A percentile compares a stretch with the other conserved stretches of the same genome.
Conservation (phyloP, 2,888 invertebrate genomes). For the Eupithecia insigniata region DNA sequence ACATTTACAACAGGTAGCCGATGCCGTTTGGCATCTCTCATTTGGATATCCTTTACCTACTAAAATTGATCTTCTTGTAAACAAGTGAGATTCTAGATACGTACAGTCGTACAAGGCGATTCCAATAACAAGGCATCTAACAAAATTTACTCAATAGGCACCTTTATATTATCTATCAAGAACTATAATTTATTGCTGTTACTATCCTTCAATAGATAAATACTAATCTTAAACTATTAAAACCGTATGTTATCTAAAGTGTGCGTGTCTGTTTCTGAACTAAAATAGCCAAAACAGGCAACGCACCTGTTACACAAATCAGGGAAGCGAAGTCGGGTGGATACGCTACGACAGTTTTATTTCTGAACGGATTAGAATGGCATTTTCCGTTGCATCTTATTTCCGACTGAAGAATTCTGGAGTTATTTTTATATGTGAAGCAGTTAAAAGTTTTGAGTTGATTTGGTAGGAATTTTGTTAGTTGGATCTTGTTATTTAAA, state of each 20-base stretch:
- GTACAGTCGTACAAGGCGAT: background rate
- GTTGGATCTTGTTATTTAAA: background rate
- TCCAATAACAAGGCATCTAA: background rate
- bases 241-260: constrained; percentile 69
- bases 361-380: constrained; percentile 49
- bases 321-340: constrained; percentile 59
- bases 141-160: background rate
- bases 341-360: constrained; percentile 68
- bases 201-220: constrained; percentile 30
- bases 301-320: constrained; percentile 34
- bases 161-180: background rate
- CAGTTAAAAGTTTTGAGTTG: constrained; percentile 4
- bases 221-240: constrained; percentile 43
- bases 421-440: constrained; percentile 27
- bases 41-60: background rate
- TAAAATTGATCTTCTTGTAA: background rate
- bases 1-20: no score
- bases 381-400: constrained; percentile 39
- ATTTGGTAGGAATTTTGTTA: constrained; percentile 1
- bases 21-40: background rate
- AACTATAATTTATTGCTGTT: background rate
- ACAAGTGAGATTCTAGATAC: background rate
- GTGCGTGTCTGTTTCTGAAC: constrained; percentile 66
- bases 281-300: constrained; percentile 61
- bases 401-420: constrained; percentile 18